Base-by-base conservation (phyloP, 2,888 invertebrate genomes). In the Microplitis manilae region DNA sequence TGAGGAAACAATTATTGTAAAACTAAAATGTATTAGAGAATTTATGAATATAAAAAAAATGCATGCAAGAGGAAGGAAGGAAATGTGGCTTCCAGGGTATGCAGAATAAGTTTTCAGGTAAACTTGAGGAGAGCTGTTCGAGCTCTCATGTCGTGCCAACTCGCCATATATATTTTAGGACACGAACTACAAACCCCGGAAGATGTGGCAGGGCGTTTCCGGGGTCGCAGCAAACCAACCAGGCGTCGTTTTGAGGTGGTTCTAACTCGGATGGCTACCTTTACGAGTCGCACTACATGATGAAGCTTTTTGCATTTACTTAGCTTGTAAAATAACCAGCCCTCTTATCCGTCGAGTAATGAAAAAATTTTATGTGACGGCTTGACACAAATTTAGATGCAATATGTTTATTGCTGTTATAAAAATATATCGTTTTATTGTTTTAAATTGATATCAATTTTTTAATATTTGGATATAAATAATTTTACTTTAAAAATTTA, bases 21-120 rank as follows among this genome's bases (percentile, higher is more conserved):
- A 62, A 17, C 30, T 50, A 5, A 5, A 6, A 13, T 9, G 30
- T 5, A 20, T 59, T 59, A 30, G 6, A 70, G 30, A 5, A 59
- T 59, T 60, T 17, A 59, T 59, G 30, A 70, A 20, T n/a, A 60
- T 13, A 39, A 41, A 68, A 41, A 62, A 17, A 17, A 62, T 17
- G 62, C 9, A 30, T 7, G 38, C 59, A n/a, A 70, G 59, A 70
- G 70, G 60, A 70, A 70, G 70, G 70, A 70, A 70, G 70, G 70
- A 70, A 70, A 70, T 70, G 70, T 13, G 9, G 59, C n/a, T 6
- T 13, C 7, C 13, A 70, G 59, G 59, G 70, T 70, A 70, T n/a
- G 40, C 30, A 70, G 30, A n/a, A 60, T 59, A 70, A 70, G 70
- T 70, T 70, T 70, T 59, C 70, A 59, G 59, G n/a, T 70, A 59